phyloP scores from a whole-genome alignment of 1,140 invertebrate genomes.

The Meloidogyne exigua region DNA sequence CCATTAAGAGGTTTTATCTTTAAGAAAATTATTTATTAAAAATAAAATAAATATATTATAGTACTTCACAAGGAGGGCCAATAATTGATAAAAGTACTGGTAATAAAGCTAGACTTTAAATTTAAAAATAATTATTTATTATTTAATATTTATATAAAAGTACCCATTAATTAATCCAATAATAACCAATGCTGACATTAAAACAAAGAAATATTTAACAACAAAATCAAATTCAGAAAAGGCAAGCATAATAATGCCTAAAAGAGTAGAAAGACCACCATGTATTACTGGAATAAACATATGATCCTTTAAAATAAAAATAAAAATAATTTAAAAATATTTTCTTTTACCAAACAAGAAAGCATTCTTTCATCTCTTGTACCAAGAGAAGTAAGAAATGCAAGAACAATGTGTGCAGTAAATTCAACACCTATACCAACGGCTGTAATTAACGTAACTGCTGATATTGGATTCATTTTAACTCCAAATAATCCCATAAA shows the following conservation, averaged over 20 bases:
- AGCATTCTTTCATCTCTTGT: conserved; percentile 75
- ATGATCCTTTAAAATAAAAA: conserved; percentile 69
- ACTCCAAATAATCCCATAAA: conserved; percentile 81
- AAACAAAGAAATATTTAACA: conserved; percentile 83
- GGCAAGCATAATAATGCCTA: conserved; percentile 81
- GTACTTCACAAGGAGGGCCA: conserved; percentile 82
- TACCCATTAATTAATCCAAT: conserved; percentile 79
- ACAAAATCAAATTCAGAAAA: conserved; percentile 95
- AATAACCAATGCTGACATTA: conserved; percentile 77
- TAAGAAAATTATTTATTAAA: too few species aligned
- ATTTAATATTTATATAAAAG: too few species aligned
- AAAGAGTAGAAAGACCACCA: conserved; percentile 78
- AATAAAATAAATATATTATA: neutral
- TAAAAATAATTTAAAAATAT: neutral
- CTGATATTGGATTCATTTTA: conserved; percentile 83
- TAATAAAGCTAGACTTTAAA: conserved; percentile 75
- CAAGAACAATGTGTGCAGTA: conserved; percentile 79
- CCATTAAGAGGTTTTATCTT: conserved; percentile 20
- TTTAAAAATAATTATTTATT: too few species aligned
- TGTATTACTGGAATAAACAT: conserved; percentile 76
- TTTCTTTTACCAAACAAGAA: conserved; percentile 70
- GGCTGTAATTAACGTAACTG: conserved; percentile 75
- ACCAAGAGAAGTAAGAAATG: conserved; percentile 84
- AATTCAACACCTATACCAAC: conserved; percentile 85
- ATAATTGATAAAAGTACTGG: conserved; percentile 83